Conservation (phyloP, 2,888 invertebrate genomes). For the Metallyticus violacea region DNA sequence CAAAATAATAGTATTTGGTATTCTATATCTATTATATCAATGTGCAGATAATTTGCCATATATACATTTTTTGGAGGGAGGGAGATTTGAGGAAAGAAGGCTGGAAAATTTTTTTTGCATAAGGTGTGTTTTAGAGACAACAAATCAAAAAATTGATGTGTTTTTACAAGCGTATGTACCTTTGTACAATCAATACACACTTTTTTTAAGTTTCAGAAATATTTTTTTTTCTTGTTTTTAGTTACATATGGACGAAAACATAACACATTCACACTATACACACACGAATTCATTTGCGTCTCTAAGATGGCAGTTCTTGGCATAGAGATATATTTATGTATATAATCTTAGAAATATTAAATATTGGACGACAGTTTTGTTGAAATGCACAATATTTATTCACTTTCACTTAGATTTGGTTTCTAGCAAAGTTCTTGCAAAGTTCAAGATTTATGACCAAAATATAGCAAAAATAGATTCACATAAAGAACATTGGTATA, state of each 20-base stretch:
- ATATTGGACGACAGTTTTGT: conserved; percentile 5
- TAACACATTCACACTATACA: background rate
- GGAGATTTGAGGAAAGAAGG: no score
- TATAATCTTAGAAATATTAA: conserved; percentile 5
- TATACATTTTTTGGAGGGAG: no score
- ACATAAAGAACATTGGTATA: no score
- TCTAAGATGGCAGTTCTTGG: conserved; percentile 11
- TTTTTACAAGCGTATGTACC: background rate
- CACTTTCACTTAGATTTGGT: background rate
- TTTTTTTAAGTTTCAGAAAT: background rate
- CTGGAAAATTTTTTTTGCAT: no score
- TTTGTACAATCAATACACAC: background rate
- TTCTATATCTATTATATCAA: no score
- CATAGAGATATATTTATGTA: conserved; percentile 12
- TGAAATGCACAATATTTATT: background rate
- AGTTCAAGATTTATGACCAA: background rate
- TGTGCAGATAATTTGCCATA: no score
- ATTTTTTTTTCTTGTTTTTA: no score
- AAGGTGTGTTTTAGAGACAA: no score
- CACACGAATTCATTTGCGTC: background rate
- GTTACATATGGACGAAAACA: background rate
- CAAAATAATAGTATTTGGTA: no score
- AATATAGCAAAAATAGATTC: background rate
- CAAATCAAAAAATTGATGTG: no score
- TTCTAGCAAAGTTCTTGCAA: background rate